These are phyloP conservation scores for Pachycephus smyrnensis DNA, from an alignment of 2,888 invertebrate species.

Conservation along the genomic window DNA sequence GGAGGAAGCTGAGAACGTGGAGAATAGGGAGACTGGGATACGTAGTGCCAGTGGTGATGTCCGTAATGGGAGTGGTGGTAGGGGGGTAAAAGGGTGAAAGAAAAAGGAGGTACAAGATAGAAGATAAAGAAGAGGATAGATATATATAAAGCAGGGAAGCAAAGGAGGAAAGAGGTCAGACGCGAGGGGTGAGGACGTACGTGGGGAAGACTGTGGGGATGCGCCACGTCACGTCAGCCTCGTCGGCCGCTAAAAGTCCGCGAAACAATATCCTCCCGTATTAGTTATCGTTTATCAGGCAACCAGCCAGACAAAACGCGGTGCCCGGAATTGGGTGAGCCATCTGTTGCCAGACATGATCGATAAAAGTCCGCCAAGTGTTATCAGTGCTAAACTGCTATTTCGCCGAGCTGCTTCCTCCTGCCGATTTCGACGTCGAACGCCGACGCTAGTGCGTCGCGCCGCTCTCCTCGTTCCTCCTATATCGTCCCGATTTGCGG, in stretches of 20 bases:
- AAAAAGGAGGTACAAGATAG: conserved; percentile 2
- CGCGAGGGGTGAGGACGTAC: not conserved
- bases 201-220: conserved; percentile 9
- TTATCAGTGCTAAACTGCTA: conserved; percentile 59
- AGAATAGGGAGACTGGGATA: not conserved
- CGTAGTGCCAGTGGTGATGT: not conserved
- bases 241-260: conserved; percentile 47
- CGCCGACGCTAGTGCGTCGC: not conserved
- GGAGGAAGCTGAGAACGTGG: not conserved
- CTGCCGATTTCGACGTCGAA: not conserved
- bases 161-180: conserved; percentile 10
- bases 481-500: conserved; percentile 6
- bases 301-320: conserved; percentile 42
- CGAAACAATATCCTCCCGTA: conserved; percentile 62
- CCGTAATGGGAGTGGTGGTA: not conserved
- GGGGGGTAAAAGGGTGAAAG: conserved; percentile 16
- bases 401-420: conserved; percentile 31
- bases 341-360: conserved; percentile 67
- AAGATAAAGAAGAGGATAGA: conserved; percentile 11
- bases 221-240: conserved; percentile 44
- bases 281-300: conserved; percentile 65
- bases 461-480: conserved; percentile 17
- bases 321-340: conserved; percentile 61
- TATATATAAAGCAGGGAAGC: conserved; percentile 8
- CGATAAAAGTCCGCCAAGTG: conserved; percentile 66